Conservation (phyloP, 2,797 vertebrate species). For the Trematomus bernacchii region DNA sequence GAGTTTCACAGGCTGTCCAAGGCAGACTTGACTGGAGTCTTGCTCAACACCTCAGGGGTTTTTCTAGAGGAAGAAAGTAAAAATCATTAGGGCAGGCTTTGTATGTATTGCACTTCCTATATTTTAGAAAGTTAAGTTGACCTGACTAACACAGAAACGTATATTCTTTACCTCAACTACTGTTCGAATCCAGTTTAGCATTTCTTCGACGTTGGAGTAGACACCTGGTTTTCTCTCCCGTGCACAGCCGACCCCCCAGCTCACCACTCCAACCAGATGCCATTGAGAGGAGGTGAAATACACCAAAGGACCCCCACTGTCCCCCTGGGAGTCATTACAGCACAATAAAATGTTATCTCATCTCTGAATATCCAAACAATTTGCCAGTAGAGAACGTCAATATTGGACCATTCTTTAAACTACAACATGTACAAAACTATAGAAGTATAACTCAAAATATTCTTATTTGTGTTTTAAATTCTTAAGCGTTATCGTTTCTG, state of each 20-base stretch:
- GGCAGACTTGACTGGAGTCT: not conserved
- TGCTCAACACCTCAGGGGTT: constrained; percentile 60
- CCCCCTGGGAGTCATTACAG: constrained; percentile 83
- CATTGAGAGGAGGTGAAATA: constrained; percentile 63
- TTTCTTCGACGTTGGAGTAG: constrained; percentile 86
- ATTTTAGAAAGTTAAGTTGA: not conserved
- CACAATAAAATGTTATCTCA: constrained; percentile 3
- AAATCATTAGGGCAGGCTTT: not conserved
- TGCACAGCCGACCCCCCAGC: constrained; percentile 95
- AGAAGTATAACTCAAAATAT: not conserved
- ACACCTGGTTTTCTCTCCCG: constrained; percentile 85
- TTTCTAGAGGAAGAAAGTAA: constrained; percentile 58
- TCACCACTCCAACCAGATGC: constrained; percentile 91
- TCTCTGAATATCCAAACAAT: not conserved
- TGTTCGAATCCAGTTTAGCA: constrained; percentile 90
- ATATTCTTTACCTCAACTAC: constrained; percentile 84
- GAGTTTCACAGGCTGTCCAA: constrained; percentile 19
- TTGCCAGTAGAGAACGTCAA: not conserved
- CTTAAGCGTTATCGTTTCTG: not conserved
- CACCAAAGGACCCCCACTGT: constrained; percentile 95
- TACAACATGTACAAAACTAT: not conserved
- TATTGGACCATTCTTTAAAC: not conserved
- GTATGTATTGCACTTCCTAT: not conserved
- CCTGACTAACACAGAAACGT: not conserved
- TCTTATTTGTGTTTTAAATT: not conserved